Evolutionary conservation across 2,797 vertebrate species (phyloP), one percentile per base, ranked within the genome.

Genomic region (Sebastes umbrosus): DNA sequence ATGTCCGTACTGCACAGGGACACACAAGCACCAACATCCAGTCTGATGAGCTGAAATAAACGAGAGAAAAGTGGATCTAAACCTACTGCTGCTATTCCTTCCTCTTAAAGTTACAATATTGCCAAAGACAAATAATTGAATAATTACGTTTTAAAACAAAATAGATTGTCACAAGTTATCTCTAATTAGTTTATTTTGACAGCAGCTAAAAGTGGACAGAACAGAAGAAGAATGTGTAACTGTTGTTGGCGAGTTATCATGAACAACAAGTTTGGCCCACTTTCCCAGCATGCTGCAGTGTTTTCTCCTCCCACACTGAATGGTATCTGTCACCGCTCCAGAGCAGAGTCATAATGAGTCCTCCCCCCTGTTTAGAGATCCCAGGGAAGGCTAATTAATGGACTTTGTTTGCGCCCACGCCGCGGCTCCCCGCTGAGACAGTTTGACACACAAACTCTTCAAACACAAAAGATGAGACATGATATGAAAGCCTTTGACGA

Each of bases 381-480:
- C 66, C 29, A 10, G 55, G 76, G 64, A 69, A 50, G 62, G 59
- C 27, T 70, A 78, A 81, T 87, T 81, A 84, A 80, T 34, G 63
- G 77, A 46, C 68, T 75, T 29, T 69, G 71, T 75, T 63, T 66
- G 59, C 57, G 18, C 72, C 75, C 81, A 76, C 62, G 4, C 57
- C 8, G 22, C 4, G 3, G n/a, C 69, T 22, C 67, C 79, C 75
- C 5, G 31, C 34, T 11, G 68, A n/a, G 75, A 70, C 64, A 9
- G 14, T 64, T 57, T 71, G 55, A 74, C 46, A 66, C 66, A 57
- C 36, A 68, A 73, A 76, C 59, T 77, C 63, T 68, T 66, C 67
- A 71, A 71, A 81, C 63, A 59, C 62, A 57, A 24, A 39, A 22
- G 54, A 77, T 43, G 54, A 55, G 77, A 62, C 18, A 32, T 14